Percentiles rank a stretch among this genome's conserved stretches.
Evolutionary conservation across 2,797 vertebrate genomes (phyloP).

Genomic region (Gambusia yucatana): DNA sequence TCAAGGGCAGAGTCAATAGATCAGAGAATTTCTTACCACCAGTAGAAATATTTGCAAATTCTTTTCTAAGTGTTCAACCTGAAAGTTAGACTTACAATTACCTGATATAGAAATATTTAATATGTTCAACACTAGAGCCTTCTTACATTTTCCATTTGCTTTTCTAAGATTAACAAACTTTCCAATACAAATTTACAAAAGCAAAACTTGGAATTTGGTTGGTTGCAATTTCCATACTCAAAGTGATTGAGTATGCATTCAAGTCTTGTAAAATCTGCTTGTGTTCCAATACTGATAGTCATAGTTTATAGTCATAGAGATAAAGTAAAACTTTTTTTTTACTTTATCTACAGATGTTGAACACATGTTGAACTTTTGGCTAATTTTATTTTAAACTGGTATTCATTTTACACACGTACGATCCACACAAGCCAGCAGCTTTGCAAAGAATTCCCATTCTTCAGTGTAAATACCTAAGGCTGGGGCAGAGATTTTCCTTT

Average conservation of each 20-base stretch:
- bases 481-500: neutral
- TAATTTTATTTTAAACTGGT: neutral
- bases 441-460: neutral
- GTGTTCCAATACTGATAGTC: neutral
- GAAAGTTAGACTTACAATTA: neutral
- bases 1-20: slow-evolving; percentile 22
- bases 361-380: neutral
- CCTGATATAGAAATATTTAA: neutral
- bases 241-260: neutral
- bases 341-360: neutral
- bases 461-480: neutral
- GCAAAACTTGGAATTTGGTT: neutral
- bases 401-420: neutral
- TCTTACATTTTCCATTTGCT: neutral
- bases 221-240: neutral
- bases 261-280: neutral
- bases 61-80: neutral
- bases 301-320: neutral
- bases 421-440: neutral
- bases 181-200: neutral
- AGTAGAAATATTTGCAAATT: neutral
- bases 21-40: slow-evolving; percentile 12
- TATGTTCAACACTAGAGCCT: neutral
- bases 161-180: neutral
- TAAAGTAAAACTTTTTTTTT: neutral